Base-by-base conservation (phyloP, 2,113 vertebrate genomes). In the Delphinus delphis region DNA sequence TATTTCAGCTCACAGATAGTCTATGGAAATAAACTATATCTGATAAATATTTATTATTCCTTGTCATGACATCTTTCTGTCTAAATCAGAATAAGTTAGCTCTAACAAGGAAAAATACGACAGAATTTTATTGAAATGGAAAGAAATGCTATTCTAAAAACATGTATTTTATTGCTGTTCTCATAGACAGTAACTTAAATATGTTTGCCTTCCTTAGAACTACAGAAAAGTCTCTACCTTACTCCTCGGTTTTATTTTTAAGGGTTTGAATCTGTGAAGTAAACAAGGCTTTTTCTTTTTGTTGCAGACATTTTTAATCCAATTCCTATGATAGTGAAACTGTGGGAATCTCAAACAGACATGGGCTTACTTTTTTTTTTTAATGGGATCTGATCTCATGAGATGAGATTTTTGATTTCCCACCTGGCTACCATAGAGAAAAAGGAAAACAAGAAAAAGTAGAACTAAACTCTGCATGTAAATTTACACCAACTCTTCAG, bases 391-490 rank as follows among this genome's bases (percentile, higher is more conserved):
- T 94, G 38, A 97, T 93, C 79, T 95, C 92, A 79, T 82, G 70
- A 94, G 31, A 93, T 86, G 77, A 97, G 60, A n/a, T 88, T 98
- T 89, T 97, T 98, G 2, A 96, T 98, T 98, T 98, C 96, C 68
- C 81, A 97, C 36, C 70, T 94, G 86, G 36, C 1, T 97, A 38
- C 79, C 10, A 58, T 50, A 96, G 50, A 98, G 44, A 87, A 94
- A 62, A 62, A 93, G 47, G 38, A 91, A 88, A 87, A 90, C 13
- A 94, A 50, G 47, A 44, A 26, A 68, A 23, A 86, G 25, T 62
- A 91, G 65, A 90, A 28, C 23, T 41, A 44, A 47, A 86, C 26
- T 88, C 38, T 73, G 31, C 10, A 53, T 93, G 80, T 96, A 95
- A 97, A 98, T 97, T 88, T 95, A 63, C 44, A 92, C 92, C 13